Conservation (phyloP, 2,797 vertebrate genomes). For the Pantherophis alleghaniensis region DNA sequence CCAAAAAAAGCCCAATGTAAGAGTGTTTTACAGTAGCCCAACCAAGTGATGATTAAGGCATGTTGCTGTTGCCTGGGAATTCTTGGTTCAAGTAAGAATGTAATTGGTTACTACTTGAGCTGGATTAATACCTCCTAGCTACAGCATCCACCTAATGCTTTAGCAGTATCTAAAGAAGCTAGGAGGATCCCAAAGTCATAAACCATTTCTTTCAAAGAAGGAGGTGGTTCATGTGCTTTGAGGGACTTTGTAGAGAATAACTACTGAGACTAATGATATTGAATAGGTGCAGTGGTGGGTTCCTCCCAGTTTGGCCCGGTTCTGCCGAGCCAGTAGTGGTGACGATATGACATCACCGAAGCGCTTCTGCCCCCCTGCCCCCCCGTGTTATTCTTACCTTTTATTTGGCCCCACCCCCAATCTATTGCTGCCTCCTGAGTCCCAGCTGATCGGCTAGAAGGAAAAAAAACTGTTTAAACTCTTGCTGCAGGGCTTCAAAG, state of each 20-base stretch:
- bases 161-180: not conserved
- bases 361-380: no score
- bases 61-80: not conserved
- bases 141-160: not conserved
- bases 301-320: no score
- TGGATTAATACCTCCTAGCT: not conserved
- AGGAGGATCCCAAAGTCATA: not conserved
- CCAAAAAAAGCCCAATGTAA: not conserved
- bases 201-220: not conserved
- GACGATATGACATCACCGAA: no score
- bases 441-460: no score
- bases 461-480: no score
- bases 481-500: no score
- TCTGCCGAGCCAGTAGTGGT: no score
- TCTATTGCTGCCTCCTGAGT: no score
- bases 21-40: not conserved
- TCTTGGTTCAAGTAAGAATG: not conserved
- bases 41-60: not conserved
- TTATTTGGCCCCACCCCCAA: no score
- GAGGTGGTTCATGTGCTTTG: not conserved
- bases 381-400: no score
- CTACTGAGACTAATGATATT: not conserved
- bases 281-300: not conserved
- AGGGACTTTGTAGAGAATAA: not conserved
- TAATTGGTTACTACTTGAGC: not conserved